These are phyloP conservation scores for Isurus oxyrinchus DNA, from an alignment of 2,113 vertebrate genomes.

Conservation along the genomic window DNA sequence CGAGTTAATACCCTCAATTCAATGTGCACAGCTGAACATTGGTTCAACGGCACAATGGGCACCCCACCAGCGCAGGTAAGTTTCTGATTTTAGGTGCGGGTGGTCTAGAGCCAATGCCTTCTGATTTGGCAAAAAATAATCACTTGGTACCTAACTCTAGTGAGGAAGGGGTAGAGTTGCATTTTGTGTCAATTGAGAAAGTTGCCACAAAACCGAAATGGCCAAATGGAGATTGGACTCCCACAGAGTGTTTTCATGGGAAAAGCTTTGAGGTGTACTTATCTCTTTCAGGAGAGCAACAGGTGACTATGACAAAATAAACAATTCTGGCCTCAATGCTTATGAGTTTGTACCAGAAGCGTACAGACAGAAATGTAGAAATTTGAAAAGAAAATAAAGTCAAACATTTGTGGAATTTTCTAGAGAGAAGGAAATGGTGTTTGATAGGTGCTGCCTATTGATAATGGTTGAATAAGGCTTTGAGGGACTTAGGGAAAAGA, in stretches of 20 bases:
- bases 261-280: background rate
- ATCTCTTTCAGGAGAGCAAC: background rate
- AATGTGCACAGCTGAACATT: background rate
- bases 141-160: background rate
- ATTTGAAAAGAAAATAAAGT: background rate
- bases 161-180: background rate
- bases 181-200: background rate
- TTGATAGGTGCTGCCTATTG: background rate
- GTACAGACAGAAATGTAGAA: background rate
- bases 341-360: background rate
- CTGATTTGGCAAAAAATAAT: background rate
- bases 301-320: background rate
- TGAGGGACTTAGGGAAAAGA: background rate
- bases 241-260: background rate
- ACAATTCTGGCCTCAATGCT: background rate
- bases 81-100: background rate
- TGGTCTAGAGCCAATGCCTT: background rate
- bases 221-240: background rate
- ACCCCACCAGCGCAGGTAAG: background rate
- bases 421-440: background rate
- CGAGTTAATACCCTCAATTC: background rate
- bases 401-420: background rate
- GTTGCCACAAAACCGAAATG: background rate
- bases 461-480: background rate
- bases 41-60: background rate